Evolutionary conservation across 2,888 invertebrate species (phyloP), one percentile per base, ranked within the genome.

Genomic region (Aporophyla lueneburgensis): DNA sequence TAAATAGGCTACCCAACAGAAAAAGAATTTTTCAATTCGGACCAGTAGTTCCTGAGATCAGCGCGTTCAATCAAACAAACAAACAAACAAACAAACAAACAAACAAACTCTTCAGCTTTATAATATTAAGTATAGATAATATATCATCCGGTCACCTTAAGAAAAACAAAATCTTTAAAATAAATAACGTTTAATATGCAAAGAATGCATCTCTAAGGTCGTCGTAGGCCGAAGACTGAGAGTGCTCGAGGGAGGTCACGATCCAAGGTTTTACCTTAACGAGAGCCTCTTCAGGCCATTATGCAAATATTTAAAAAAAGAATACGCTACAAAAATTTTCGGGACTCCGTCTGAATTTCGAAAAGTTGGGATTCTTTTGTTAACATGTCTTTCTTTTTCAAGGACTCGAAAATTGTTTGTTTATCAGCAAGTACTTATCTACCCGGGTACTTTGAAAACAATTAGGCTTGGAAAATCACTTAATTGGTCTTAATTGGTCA

Each of bases 201-300:
- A 79, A 83, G 75, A 81, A 83, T 71, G 75, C 83, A 83, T 14
- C 68, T 24, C 24, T n/a, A 74, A 83, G 83, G 71, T 59, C 79
- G 24, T 46, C 46, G n/a, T 56, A 69, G 83, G 71, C 70, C 21
- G 61, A 58, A 70, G 67, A 59, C 79, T 51, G 67, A 83, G 61
- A 54, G 58, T 74, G 10, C 54, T 71, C 59, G 14, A 58, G 46
- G 75, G 51, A 75, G 62, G 83, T 75, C 75, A 63, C 67, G 74
- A 68, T 12, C n/a, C 75, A 83, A 81, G 81, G 83, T 19, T 76
- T 62, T 71, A 54, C 68, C 75, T 79, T 83, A 74, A 79, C 61
- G 69, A 82, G 68, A 74, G 54, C 78, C 67, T 46, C 74, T 79
- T 75, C 59, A 71, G n/a, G 16, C 51, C 51, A 83, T 81, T 81